Evolutionary conservation across 1,140 invertebrate genomes (phyloP), one percentile per base, ranked within the genome.

Genomic region (Pogonomyrmex californicus): DNA sequence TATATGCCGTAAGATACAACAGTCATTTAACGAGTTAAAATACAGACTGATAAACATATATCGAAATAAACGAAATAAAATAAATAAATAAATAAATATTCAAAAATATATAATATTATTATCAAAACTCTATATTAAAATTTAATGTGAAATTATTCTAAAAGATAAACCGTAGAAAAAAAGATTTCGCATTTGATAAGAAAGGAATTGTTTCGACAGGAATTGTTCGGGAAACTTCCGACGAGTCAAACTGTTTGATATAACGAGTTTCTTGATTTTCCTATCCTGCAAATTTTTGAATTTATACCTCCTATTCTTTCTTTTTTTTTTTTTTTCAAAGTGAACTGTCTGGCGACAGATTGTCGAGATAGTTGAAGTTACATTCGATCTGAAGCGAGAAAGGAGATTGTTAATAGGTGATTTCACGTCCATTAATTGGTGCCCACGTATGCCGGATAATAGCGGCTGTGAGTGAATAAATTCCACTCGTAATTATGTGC

Each of bases 401-500:
- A 36, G 17, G n/a, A 2, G n/a, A 76, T 58, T 68, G n/a, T 75
- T 44, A 38, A 60, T 60, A 65, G 14, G 47, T 7, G 4, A 65
- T 63, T n/a, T 36, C 41, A 23, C 9, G 60, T n/a, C 30, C 49
- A 49, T 71, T 54, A 86, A 86, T 86, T 63, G n/a, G 12, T 38
- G 82, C 33, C 44, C 54, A 36, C 58, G 60, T 60, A 63, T 14
- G 5, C 1, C n/a, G 14, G 36, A 75, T 75, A 41, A 38, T 17
- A 41, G 14, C 4, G 17, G 54, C 14, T 7, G 10, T 7, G 33
- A 79, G 56, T 73, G 63, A 51, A 88, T 90, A 88, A 90, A 90
- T 88, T 77, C 17, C 44, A 58, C 30, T n/a, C 7, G 68, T 86
- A 87, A 88, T 90, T 90, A 88, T 23, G 87, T 65, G 87, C 65